Conservation (phyloP, 1,140 invertebrate species). For the Drosophila leontia region DNA sequence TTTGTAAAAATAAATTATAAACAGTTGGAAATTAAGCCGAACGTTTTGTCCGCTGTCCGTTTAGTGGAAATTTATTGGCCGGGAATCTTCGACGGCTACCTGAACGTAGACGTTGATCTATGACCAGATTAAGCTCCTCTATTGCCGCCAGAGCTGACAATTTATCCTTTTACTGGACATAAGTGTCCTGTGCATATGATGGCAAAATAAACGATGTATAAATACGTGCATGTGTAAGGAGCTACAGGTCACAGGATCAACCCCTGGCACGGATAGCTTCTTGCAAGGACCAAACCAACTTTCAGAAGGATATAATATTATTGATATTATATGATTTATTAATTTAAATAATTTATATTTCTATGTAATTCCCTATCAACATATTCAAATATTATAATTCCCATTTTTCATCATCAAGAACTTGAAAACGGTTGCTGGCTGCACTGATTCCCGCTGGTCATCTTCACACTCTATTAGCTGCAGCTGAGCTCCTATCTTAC, state of each 20-base stretch:
- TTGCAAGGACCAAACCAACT: no score
- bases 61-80: slow-evolving; percentile 75
- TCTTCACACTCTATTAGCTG: slow-evolving; percentile 79
- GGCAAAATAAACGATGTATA: no score
- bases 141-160: slow-evolving; percentile 9
- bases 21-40: slow-evolving; percentile 74
- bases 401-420: background rate
- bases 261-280: no score
- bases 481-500: slow-evolving; percentile 43
- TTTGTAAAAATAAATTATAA: slow-evolving; percentile 74
- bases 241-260: no score
- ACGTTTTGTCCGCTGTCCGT: slow-evolving; percentile 73
- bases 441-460: slow-evolving; percentile 23
- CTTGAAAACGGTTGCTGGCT: background rate
- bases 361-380: background rate
- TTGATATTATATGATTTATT: background rate
- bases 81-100: slow-evolving; percentile 55
- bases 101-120: slow-evolving; percentile 52
- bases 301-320: background rate
- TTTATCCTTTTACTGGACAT: background rate
- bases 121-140: slow-evolving; percentile 25
- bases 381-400: background rate
- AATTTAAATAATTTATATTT: background rate
- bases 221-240: no score
- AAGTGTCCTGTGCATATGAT: background rate